phyloP scores from a whole-genome alignment of 2,113 vertebrate genomes.

The Urocynchramus pylzowi region DNA sequence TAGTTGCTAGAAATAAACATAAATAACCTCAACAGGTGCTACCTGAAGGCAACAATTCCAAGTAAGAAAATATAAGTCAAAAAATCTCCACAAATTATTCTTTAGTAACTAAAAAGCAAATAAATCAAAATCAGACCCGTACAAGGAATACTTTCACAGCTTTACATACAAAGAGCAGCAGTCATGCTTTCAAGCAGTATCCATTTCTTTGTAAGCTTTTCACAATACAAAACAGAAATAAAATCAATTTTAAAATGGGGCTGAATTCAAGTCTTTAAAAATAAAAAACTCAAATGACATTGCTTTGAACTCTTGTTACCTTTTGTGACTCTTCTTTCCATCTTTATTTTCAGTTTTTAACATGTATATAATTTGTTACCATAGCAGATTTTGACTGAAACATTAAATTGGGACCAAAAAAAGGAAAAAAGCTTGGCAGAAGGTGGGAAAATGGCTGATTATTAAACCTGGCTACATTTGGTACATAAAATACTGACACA shows the following conservation, averaged over 20 bases:
- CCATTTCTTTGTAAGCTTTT: background rate
- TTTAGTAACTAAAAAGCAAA: constrained; percentile 11
- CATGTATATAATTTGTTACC: constrained; percentile 49
- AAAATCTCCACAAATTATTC: background rate
- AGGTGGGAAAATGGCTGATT: constrained; percentile 3
- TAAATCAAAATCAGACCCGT: background rate
- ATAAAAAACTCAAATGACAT: constrained; percentile 9
- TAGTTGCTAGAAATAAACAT: background rate
- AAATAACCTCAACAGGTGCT: background rate
- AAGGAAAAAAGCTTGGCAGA: constrained; percentile 34
- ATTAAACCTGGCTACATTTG: constrained; percentile 52
- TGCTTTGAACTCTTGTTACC: constrained; percentile 53
- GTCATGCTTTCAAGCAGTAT: background rate
- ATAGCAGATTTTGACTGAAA: constrained; percentile 47
- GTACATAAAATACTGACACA: constrained; percentile 63
- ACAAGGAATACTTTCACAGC: background rate
- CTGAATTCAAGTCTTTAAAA: constrained; percentile 28
- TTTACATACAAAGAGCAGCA: background rate
- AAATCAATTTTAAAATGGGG: background rate
- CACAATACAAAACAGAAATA: constrained; percentile 1
- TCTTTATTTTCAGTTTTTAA: constrained; percentile 43
- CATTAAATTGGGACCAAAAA: constrained; percentile 6
- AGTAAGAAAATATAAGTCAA: background rate
- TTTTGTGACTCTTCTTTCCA: constrained; percentile 46
- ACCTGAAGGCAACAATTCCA: background rate